Conservation (phyloP, 2,888 invertebrate species). For the Stratiomys singularior region DNA sequence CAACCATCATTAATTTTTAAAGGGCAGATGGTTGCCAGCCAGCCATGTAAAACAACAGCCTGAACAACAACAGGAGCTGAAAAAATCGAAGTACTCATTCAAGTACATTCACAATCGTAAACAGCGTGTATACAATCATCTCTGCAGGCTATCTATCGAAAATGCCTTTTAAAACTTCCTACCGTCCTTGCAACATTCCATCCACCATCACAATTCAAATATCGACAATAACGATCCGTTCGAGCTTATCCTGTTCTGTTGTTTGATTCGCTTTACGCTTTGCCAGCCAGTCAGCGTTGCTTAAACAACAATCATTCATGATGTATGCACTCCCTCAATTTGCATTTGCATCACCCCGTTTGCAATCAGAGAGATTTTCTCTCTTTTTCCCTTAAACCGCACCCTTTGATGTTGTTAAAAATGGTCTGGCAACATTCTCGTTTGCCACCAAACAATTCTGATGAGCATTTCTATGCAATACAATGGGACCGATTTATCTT, state of each 20-base stretch:
- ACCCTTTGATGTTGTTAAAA: too few relatives aligned
- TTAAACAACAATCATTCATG: conserved; percentile 11
- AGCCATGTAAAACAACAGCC: conserved; percentile 4
- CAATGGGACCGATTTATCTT: not conserved
- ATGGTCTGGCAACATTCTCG: too few relatives aligned
- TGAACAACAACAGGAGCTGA: not conserved
- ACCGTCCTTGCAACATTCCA: too few relatives aligned
- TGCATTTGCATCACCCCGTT: not conserved
- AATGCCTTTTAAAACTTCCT: not conserved
- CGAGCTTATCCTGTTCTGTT: not conserved
- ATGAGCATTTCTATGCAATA: not conserved
- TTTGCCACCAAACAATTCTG: conserved; percentile 10
- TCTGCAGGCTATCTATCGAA: not conserved
- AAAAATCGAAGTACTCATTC: not conserved
- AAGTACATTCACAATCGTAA: not conserved
- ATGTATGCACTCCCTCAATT: not conserved
- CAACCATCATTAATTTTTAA: conserved; percentile 4
- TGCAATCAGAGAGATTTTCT: conserved; percentile 2
- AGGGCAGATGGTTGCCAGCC: not conserved
- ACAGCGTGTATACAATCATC: not conserved
- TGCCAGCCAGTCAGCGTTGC: conserved; percentile 2
- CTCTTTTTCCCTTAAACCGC: not conserved
- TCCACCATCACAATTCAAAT: not conserved
- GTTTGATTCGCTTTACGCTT: conserved; percentile 5
- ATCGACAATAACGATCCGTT: not conserved